Percentiles rank a stretch among this genome's conserved stretches.
Evolutionary conservation across 2,888 invertebrate species (phyloP).

Genomic region (Himalopsyche japonica): DNA sequence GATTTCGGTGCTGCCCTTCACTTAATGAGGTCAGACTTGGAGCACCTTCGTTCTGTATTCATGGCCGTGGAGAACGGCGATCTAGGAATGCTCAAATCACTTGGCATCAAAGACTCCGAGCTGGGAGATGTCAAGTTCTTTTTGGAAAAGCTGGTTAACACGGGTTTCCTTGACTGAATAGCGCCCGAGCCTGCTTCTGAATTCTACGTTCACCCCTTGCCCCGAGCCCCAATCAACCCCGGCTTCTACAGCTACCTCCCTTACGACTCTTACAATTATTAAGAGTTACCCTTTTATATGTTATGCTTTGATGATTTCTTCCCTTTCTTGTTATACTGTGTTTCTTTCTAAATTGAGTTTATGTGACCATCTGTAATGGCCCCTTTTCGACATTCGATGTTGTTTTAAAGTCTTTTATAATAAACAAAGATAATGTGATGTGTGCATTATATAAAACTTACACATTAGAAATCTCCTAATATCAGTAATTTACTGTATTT

Average conservation of each 20-base stretch:
- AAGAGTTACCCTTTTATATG: slow-evolving; percentile 11
- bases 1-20: slow-evolving; percentile 89
- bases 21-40: slow-evolving; percentile 84
- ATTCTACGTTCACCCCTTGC: slow-evolving; percentile 66
- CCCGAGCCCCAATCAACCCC: slow-evolving; percentile 70
- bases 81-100: slow-evolving; percentile 88
- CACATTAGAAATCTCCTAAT: too few species aligned
- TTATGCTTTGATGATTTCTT: background rate
- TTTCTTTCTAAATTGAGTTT: background rate
- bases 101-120: slow-evolving; percentile 94
- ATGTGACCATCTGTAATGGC: background rate
- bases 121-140: slow-evolving; percentile 95
- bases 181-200: slow-evolving; percentile 74
- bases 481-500: too few species aligned
- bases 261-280: slow-evolving; percentile 59
- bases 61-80: slow-evolving; percentile 96
- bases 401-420: background rate
- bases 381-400: background rate
- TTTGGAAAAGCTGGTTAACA: slow-evolving; percentile 92
- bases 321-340: background rate
- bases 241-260: slow-evolving; percentile 73
- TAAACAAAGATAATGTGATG: too few species aligned
- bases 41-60: slow-evolving; percentile 91
- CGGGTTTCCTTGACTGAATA: slow-evolving; percentile 92
- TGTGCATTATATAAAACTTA: too few species aligned